Percentiles rank a stretch among this genome's conserved stretches.
These are phyloP conservation scores for Scolopax rusticola DNA, from an alignment of 2,797 vertebrate genomes.

Conservation along the genomic window DNA sequence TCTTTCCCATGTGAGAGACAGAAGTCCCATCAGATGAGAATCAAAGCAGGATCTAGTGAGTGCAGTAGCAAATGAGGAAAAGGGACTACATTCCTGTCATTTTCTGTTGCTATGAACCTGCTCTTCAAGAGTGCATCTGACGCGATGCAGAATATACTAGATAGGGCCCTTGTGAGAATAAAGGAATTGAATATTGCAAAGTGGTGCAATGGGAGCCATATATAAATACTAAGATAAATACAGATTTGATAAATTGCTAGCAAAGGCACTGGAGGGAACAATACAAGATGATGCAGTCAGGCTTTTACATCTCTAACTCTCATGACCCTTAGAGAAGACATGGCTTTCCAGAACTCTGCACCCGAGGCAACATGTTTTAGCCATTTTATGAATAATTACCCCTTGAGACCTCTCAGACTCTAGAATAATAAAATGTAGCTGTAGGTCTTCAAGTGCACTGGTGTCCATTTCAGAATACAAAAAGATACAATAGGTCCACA, in stretches of 20 bases:
- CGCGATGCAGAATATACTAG: conserved; percentile 33
- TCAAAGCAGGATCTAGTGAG: neutral
- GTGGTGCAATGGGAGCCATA: conserved; percentile 58
- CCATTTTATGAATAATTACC: conserved; percentile 47
- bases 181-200: conserved; percentile 61
- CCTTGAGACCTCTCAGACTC: conserved; percentile 28
- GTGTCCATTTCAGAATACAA: neutral
- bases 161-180: conserved; percentile 58
- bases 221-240: conserved; percentile 68
- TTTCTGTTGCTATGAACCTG: conserved; percentile 22
- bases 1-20: neutral
- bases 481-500: neutral
- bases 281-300: conserved; percentile 4
- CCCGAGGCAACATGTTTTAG: conserved; percentile 45
- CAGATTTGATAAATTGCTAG: conserved; percentile 57
- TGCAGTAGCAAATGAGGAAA: neutral
- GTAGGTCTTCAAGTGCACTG: neutral
- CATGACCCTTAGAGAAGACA: conserved; percentile 35
- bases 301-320: conserved; percentile 37
- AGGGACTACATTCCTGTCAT: neutral
- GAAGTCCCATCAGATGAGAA: neutral
- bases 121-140: neutral
- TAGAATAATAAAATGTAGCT: conserved; percentile 6
- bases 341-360: conserved; percentile 45
- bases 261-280: conserved; percentile 61